Evolutionary conservation across 2,113 vertebrate species (phyloP).

Genomic region (Ochotona curzoniae): DNA sequence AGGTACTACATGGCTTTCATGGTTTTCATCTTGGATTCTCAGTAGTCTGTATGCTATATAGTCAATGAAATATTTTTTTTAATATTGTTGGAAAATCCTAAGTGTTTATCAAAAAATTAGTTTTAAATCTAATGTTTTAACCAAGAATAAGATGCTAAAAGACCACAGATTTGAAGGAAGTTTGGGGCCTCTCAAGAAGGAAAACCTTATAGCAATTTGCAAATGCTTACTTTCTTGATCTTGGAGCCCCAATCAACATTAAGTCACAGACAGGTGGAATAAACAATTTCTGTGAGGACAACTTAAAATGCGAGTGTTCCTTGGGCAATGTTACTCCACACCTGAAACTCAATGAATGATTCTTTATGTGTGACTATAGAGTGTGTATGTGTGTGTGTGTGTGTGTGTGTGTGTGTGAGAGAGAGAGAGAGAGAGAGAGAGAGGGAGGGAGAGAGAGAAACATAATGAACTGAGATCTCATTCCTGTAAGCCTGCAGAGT

Average conservation of each 20-base stretch:
- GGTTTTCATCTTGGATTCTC: conserved; percentile 43
- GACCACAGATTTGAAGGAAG: neutral
- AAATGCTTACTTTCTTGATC: neutral
- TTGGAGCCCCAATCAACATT: rapidly evolving
- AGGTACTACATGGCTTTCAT: neutral
- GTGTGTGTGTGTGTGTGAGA: too few species aligned
- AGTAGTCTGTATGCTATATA: neutral
- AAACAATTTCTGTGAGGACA: neutral
- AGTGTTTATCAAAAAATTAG: neutral
- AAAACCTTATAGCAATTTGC: neutral
- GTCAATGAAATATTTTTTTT: neutral
- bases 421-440: too few species aligned
- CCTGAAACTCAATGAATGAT: neutral
- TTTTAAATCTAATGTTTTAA: neutral
- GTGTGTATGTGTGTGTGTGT: too few species aligned
- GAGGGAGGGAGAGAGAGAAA: neutral
- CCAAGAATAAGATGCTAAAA: neutral
- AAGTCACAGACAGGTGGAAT: neutral
- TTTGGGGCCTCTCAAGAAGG: neutral
- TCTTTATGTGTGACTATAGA: neutral
- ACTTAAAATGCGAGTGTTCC: neutral
- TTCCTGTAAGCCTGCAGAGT: neutral
- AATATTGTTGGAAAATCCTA: neutral
- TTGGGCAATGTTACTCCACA: neutral
- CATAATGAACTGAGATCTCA: neutral